These are phyloP conservation scores for Copidosoma aretas DNA, from an alignment of 2,888 invertebrate species.

Conservation along the genomic window DNA sequence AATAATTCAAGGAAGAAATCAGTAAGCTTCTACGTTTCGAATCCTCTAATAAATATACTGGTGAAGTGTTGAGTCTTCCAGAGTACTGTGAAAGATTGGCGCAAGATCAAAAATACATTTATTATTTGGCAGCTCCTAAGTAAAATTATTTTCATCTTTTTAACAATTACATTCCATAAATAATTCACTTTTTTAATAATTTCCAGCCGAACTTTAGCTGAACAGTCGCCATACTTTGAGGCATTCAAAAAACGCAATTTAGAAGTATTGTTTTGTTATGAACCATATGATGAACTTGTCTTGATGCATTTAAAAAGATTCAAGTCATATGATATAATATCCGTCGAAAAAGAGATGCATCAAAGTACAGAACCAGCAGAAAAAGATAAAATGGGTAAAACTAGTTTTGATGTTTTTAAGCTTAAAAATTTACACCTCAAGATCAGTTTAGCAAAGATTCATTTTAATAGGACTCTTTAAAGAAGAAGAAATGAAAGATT, in stretches of 20 bases:
- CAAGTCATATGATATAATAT: slow-evolving; percentile 76
- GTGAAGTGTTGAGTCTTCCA: slow-evolving; percentile 76
- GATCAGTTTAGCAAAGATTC: neutral
- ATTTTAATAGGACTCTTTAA: slow-evolving; percentile 61
- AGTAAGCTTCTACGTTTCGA: slow-evolving; percentile 90
- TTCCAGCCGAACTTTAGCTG: slow-evolving; percentile 86
- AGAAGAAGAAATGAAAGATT: slow-evolving; percentile 77
- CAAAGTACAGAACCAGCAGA: slow-evolving; percentile 71
- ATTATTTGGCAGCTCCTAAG: slow-evolving; percentile 93
- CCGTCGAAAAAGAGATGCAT: slow-evolving; percentile 93
- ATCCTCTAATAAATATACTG: slow-evolving; percentile 78
- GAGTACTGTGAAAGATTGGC: slow-evolving; percentile 83
- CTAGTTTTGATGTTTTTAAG: neutral
- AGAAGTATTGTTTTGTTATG: slow-evolving; percentile 94
- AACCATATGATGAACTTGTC: slow-evolving; percentile 96
- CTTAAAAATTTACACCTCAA: slow-evolving; percentile 26
- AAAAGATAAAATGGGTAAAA: slow-evolving; percentile 35
- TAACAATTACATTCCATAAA: neutral
- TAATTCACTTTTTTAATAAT: slow-evolving; percentile 4
- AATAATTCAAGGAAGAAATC: slow-evolving; percentile 78
- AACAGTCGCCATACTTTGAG: slow-evolving; percentile 94
- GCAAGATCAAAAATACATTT: slow-evolving; percentile 84
- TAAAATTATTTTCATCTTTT: slow-evolving; percentile 56
- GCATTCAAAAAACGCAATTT: slow-evolving; percentile 84
- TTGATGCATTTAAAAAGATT: slow-evolving; percentile 88